Conservation (phyloP, 2,888 invertebrate genomes). For the Yponomeuta malinellus region DNA sequence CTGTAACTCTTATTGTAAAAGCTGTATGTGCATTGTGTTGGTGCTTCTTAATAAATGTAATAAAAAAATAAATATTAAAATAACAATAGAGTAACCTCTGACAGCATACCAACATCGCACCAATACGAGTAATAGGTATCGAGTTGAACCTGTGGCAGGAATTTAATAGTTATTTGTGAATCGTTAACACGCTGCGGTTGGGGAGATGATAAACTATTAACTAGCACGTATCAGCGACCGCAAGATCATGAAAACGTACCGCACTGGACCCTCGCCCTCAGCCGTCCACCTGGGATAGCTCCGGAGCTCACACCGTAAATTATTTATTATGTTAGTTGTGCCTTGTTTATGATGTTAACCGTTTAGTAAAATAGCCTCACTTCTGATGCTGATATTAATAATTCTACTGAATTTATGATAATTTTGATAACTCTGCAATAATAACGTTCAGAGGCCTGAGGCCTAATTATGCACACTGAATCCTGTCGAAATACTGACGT, state of each 20-base stretch:
- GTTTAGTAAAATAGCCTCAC: conserved; percentile 49
- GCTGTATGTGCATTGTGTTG: too few species aligned
- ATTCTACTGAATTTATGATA: conserved; percentile 41
- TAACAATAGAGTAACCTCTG: too few species aligned
- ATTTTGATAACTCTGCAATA: conserved; percentile 25
- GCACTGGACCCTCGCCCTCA: conserved; percentile 38
- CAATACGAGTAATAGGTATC: not conserved
- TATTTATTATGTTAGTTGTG: conserved; percentile 67
- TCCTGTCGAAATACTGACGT: too few species aligned
- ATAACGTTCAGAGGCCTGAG: too few species aligned
- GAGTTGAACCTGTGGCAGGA: not conserved
- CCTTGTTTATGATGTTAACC: conserved; percentile 60
- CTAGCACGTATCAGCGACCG: conserved; percentile 66
- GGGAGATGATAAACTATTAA: conserved; percentile 67
- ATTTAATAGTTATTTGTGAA: conserved; percentile 4
- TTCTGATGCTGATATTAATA: conserved; percentile 41
- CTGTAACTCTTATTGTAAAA: too few species aligned
- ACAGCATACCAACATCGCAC: too few species aligned
- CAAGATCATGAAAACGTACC: conserved; percentile 72
- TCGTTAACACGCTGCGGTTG: conserved; percentile 11
- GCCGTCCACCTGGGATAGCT: conserved; percentile 46
- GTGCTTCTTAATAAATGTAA: too few species aligned
- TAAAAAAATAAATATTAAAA: too few species aligned
- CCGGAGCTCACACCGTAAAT: conserved; percentile 64
- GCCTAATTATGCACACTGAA: too few species aligned